These are phyloP conservation scores for Lucinisca nassula DNA, from an alignment of 2,888 invertebrate genomes.

Conservation along the genomic window DNA sequence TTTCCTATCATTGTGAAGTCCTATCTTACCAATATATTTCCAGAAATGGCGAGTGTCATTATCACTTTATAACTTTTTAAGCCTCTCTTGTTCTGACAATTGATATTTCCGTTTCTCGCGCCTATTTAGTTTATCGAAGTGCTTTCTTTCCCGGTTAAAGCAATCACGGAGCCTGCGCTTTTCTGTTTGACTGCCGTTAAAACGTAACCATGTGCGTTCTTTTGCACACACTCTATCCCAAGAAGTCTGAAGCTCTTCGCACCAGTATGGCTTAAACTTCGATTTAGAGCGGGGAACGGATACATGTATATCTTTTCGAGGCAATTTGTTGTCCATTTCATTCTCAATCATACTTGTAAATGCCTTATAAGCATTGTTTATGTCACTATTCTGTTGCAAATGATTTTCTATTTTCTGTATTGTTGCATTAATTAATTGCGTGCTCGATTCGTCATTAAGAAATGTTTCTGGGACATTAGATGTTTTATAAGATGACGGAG, in stretches of 20 bases:
- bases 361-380: not conserved
- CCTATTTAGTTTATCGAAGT: conserved; percentile 28
- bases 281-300: not conserved
- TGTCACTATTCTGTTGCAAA: not conserved
- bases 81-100: not conserved
- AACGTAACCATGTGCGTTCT: conserved; percentile 23
- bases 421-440: not conserved
- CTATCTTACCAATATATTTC: conserved; percentile 40
- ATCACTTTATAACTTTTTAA: not conserved
- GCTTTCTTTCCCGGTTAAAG: not conserved
- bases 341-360: not conserved
- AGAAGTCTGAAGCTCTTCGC: not conserved
- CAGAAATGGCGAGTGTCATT: conserved; percentile 26
- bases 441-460: not conserved
- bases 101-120: conserved; percentile 31
- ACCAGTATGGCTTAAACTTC: conserved; percentile 6
- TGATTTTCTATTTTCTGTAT: not conserved
- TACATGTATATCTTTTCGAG: not conserved
- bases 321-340: conserved; percentile 15
- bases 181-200: not conserved
- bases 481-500: not conserved
- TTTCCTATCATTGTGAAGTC: conserved; percentile 17
- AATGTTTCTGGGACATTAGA: not conserved
- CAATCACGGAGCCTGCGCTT: conserved; percentile 9
- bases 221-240: conserved; percentile 15